phyloP scores from a whole-genome alignment of 2,797 vertebrate species.

The Rhinogobio ventralis region DNA sequence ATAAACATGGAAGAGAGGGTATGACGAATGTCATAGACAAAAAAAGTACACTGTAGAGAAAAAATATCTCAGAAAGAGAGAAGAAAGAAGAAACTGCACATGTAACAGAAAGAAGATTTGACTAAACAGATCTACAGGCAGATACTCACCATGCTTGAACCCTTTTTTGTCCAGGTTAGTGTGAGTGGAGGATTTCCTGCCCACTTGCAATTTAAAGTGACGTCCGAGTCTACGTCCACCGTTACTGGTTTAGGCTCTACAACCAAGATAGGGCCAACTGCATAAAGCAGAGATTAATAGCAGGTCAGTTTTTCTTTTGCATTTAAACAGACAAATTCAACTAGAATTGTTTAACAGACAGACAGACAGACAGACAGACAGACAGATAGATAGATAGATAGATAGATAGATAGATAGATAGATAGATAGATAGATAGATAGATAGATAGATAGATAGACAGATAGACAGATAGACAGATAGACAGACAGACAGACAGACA shows the following conservation, averaged over 20 bases:
- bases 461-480: neutral
- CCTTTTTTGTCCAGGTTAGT: conserved; percentile 97
- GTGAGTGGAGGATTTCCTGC: conserved; percentile 93
- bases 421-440: neutral
- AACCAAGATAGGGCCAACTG: conserved; percentile 91
- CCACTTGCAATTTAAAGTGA: conserved; percentile 94
- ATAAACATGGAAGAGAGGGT: conserved; percentile 11
- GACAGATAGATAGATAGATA: neutral
- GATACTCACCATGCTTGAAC: conserved; percentile 90
- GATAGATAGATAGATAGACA: neutral
- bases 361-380: neutral
- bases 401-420: neutral
- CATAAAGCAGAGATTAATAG: neutral
- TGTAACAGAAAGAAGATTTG: neutral
- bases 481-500: neutral
- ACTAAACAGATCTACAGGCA: neutral
- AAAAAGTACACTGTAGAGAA: neutral
- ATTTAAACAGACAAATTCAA: neutral
- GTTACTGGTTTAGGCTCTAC: conserved; percentile 92
- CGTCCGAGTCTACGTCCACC: conserved; percentile 90
- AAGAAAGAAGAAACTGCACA: neutral
- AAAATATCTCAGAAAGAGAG: no score
- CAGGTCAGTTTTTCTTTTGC: neutral
- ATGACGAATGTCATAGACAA: neutral
- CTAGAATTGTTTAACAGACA: neutral